Base-by-base conservation (phyloP, 2,888 invertebrate species). In the Drosophila nigricruria region DNA sequence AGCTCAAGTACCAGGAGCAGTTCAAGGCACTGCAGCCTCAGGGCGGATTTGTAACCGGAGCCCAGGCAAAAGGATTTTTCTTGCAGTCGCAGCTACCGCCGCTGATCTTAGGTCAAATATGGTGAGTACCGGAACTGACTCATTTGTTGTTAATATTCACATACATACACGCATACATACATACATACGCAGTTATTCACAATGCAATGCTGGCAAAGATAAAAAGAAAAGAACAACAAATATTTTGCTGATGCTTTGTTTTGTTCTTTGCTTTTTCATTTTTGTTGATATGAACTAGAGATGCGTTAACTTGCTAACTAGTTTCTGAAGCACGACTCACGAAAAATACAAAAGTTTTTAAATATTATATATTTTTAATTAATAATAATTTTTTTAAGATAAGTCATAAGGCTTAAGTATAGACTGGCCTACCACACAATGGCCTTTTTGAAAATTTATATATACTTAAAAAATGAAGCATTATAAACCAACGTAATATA, bases 51-150 rank as follows among this genome's bases (percentile, higher is more conserved):
- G 95, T 99, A 16, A 97, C 97, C 20, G 99, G 98, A 0, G 97
- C 96, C 64, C 98, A 98, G 91, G 99, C 98, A 0, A 97, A 98
- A 93, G 96, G 96, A 57, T 98, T 99, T 92, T 96, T 99, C 91
- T 93, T 99, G 73, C 97, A 96, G 93, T 98, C 98, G 0, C 98
- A 98, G 90, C 94, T 99, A 73, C 97, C 98, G 8, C 97, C 98
- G 0, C 94, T 95, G 4, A 94, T 98, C 59, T 94, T 99, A 47
- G 99, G 98, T 5, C 97, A 98, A 92, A 98, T 99, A 93, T 99
- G 99, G 99, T 97, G 95, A 93, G 92, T 89, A 42, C 62, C 27
- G 23, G 32, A 57, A 68, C 50, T 75, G 49, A 68, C 32, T 58
- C 65, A 63, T 47, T 61, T 38, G 20, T 36, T 49, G 8, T 47